These are phyloP conservation scores for Actenoides lindsayi DNA, from an alignment of 2,113 vertebrate genomes.

Conservation along the genomic window DNA sequence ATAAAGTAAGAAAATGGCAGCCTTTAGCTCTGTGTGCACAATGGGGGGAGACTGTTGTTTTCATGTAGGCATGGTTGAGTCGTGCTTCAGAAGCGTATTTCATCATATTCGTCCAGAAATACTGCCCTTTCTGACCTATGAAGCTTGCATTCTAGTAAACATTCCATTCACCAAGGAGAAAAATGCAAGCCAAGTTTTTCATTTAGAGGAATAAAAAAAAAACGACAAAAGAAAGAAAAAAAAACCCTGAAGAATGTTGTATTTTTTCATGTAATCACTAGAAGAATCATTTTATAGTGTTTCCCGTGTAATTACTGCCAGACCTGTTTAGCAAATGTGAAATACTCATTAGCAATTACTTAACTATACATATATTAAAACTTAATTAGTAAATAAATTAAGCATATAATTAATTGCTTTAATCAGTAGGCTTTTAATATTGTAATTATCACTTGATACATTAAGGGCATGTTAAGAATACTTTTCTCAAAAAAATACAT, in stretches of 20 bases:
- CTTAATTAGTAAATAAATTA: constrained; percentile 82
- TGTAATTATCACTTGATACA: constrained; percentile 71
- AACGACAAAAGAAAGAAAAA: not conserved
- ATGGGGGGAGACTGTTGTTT: not conserved
- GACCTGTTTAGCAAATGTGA: constrained; percentile 70
- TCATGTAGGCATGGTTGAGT: not conserved
- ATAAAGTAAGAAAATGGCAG: not conserved
- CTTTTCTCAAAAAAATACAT: constrained; percentile 77
- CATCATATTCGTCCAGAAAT: not conserved
- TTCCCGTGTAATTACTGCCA: constrained; percentile 68
- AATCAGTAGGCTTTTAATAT: constrained; percentile 75
- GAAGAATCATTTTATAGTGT: constrained; percentile 48
- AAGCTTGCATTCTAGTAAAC: not conserved
- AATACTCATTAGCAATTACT: constrained; percentile 75
- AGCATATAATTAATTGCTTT: constrained; percentile 77
- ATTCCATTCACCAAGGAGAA: not conserved
- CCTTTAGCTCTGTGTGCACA: not conserved
- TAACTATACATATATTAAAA: constrained; percentile 78
- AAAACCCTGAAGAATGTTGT: not conserved
- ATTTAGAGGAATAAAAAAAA: rapidly evolving
- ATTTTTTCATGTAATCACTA: constrained; percentile 46
- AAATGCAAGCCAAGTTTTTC: not conserved
- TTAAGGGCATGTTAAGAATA: constrained; percentile 78
- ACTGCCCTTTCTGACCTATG: not conserved
- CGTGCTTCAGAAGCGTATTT: not conserved